Evolutionary conservation across 2,113 vertebrate species (phyloP).

Genomic region (Gorsachius goisagi): DNA sequence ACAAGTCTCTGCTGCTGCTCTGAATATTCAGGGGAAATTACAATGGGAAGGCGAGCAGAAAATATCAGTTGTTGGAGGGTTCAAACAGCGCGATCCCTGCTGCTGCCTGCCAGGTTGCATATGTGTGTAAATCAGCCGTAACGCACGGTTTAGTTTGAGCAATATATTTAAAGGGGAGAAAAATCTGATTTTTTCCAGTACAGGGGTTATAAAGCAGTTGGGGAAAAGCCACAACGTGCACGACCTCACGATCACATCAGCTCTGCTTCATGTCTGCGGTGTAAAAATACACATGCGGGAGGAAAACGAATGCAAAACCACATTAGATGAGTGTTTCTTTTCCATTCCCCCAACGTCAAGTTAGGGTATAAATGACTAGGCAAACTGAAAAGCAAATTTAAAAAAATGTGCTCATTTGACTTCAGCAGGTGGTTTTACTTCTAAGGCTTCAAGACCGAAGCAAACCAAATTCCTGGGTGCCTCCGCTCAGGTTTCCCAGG

Average conservation of each 20-base stretch:
- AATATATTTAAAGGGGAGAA: neutral
- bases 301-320: neutral
- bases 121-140: neutral
- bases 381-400: neutral
- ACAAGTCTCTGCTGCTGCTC: neutral
- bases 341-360: neutral
- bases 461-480: neutral
- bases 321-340: neutral
- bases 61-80: neutral
- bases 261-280: neutral
- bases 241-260: neutral
- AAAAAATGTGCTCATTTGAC: neutral
- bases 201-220: neutral
- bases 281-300: neutral
- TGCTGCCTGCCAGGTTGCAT: neutral
- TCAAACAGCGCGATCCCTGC: neutral
- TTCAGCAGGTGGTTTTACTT: neutral
- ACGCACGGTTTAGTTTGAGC: accelerated
- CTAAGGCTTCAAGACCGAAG: neutral
- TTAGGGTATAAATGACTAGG: neutral
- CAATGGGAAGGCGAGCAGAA: neutral
- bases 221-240: neutral
- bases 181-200: neutral
- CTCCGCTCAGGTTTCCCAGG: neutral
- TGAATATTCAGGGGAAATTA: neutral